A percentile compares a stretch with the other conserved stretches of the same genome.
These are phyloP conservation scores for Danio choprae DNA, from an alignment of 2,797 vertebrate species.

Conservation along the genomic window DNA sequence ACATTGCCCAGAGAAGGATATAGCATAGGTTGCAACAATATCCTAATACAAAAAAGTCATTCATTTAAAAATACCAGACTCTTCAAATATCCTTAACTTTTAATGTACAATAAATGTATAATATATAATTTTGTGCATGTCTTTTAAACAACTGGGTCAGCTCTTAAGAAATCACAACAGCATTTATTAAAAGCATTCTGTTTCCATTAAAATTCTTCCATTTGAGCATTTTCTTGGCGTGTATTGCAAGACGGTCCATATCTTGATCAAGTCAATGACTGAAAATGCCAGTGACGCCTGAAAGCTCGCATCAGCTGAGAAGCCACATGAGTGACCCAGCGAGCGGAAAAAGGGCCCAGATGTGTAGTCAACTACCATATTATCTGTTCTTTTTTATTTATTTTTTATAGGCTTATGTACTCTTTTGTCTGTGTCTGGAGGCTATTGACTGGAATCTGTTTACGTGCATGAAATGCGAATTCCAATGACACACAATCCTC, in stretches of 20 bases:
- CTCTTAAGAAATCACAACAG: not conserved
- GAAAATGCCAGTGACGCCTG: slow-evolving; percentile 21
- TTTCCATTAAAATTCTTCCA: slow-evolving; percentile 34
- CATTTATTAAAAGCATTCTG: slow-evolving; percentile 34
- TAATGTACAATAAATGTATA: no score
- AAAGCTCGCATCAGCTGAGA: slow-evolving; percentile 35
- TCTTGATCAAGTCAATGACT: slow-evolving; percentile 31
- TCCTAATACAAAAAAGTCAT: no score
- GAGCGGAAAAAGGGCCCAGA: not conserved
- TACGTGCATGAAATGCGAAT: not conserved
- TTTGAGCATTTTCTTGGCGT: not conserved
- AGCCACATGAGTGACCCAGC: not conserved
- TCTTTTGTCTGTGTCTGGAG: not conserved
- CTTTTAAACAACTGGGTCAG: no score
- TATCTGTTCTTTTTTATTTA: not conserved
- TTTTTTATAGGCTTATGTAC: not conserved
- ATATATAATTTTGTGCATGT: no score
- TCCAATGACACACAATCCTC: not conserved
- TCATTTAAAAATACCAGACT: no score
- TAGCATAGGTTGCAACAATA: no score
- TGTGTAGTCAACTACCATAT: not conserved
- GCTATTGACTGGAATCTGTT: not conserved
- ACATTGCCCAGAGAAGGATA: no score
- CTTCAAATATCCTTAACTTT: no score
- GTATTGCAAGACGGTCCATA: slow-evolving; percentile 29